These are phyloP conservation scores for Limonius californicus DNA, from an alignment of 1,140 invertebrate species.

Conservation along the genomic window DNA sequence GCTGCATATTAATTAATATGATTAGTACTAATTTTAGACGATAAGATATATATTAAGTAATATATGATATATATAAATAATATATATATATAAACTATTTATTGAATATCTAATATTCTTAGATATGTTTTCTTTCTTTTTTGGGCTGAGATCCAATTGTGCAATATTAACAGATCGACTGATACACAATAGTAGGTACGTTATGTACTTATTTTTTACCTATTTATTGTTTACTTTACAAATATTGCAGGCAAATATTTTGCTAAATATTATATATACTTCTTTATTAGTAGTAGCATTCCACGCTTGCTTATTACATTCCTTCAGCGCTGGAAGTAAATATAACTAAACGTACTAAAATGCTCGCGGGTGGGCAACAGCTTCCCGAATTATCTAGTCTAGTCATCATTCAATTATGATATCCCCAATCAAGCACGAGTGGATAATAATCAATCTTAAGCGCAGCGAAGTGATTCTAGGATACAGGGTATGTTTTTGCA, in stretches of 20 bases:
- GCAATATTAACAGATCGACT: slow-evolving; percentile 46
- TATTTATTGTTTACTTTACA: slow-evolving; percentile 25
- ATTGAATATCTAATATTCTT: slow-evolving; percentile 43
- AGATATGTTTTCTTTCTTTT: slow-evolving; percentile 36
- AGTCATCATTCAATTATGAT: slow-evolving; percentile 27
- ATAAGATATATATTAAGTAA: slow-evolving; percentile 39
- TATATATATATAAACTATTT: slow-evolving; percentile 32
- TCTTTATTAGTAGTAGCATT: slow-evolving; percentile 38
- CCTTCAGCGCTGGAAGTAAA: slow-evolving; percentile 36
- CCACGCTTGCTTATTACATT: slow-evolving; percentile 41
- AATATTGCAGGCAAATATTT: slow-evolving; percentile 18
- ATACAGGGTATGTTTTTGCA: slow-evolving; percentile 69
- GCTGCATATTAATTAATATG: slow-evolving; percentile 42
- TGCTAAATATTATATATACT: slow-evolving; percentile 22
- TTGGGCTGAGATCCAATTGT: slow-evolving; percentile 43
- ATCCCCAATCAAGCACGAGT: slow-evolving; percentile 42
- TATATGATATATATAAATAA: slow-evolving; percentile 31
- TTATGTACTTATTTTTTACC: slow-evolving; percentile 28
- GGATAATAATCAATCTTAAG: slow-evolving; percentile 43
- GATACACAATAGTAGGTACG: slow-evolving; percentile 27
- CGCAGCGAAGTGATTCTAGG: slow-evolving; percentile 64
- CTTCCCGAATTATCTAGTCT: slow-evolving; percentile 30
- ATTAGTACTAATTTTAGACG: slow-evolving; percentile 44
- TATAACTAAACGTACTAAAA: slow-evolving; percentile 25
- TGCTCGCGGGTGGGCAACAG: slow-evolving; percentile 25